These are phyloP conservation scores for Botia almorhae DNA, from an alignment of 2,797 vertebrate species.

Conservation along the genomic window DNA sequence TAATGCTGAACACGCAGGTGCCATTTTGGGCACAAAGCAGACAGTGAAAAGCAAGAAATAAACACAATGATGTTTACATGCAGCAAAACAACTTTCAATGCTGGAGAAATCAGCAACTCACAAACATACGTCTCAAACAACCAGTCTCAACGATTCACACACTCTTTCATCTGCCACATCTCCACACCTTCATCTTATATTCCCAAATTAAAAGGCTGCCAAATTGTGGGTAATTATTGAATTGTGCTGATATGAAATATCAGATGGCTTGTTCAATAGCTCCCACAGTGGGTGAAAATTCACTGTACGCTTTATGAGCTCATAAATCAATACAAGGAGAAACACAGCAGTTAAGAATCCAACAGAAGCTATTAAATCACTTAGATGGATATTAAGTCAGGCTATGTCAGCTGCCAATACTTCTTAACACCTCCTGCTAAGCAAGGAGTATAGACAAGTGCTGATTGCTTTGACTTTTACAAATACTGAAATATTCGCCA, in stretches of 20 bases:
- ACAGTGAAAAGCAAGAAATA: constrained; percentile 4
- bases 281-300: constrained; percentile 59
- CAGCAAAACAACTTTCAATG: neutral
- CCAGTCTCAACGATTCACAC: neutral
- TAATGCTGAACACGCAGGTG: constrained; percentile 26
- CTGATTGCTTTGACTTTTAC: constrained; percentile 63
- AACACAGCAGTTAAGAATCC: constrained; percentile 64
- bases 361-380: constrained; percentile 67
- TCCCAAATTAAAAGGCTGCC: constrained; percentile 50
- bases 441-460: constrained; percentile 61
- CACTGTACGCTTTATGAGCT: constrained; percentile 65
- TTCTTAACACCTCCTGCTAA: constrained; percentile 63
- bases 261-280: constrained; percentile 66
- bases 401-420: constrained; percentile 66
- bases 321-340: constrained; percentile 68
- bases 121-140: neutral
- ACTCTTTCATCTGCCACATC: neutral
- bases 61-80: neutral
- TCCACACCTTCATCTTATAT: constrained; percentile 17
- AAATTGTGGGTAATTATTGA: constrained; percentile 65
- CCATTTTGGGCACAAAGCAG: constrained; percentile 18
- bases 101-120: neutral
- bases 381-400: constrained; percentile 65
- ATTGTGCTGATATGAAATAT: constrained; percentile 69
- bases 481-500: constrained; percentile 60